Evolutionary conservation across 2,888 invertebrate genomes (phyloP), one percentile per base, ranked within the genome.

Genomic region (Mesorhabditis spiculigera): DNA sequence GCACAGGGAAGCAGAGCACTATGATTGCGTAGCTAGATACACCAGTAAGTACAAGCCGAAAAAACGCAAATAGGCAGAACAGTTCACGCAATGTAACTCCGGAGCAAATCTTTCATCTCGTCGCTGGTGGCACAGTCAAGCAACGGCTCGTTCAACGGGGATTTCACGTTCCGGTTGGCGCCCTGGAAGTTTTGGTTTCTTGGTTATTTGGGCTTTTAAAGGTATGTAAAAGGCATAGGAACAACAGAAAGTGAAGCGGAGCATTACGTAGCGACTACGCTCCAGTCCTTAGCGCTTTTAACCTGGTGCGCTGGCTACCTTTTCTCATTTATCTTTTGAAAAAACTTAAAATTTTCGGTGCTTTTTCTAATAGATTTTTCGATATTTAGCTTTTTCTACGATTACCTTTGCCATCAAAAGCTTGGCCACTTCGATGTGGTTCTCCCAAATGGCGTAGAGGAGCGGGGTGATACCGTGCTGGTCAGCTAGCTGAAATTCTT

Each of bases 361-460:
- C n/a, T n/a, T n/a, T n/a, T n/a, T n/a, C n/a, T n/a, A 50, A 13
- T 50, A 50, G 50, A 6, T 50, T 50, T 50, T 50, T 50, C 13
- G 13, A 13, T 50, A 50, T 13, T 13, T 50, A 50, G 58, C 58
- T 13, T 13, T 50, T 28, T 50, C 8, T 2, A 50, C n/a, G 8
- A 50, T 68, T 88, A 94, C 94, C 89, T 93, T 92, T 87, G 92
- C 91, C 74, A 96, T 86, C 80, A 97, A 89, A 76, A 93, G 88
- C 87, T 92, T 91, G 10, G 96, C 95, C 88, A 94, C 94, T 74
- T 91, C 91, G 68, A 92, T 92, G 86, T 96, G 96, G 43, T 94
- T 94, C 88, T 97, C 96, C 93, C 93, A 97, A 85, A 96, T 93
- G 71, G 96, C 96, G 79, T 95, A 94, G 82, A 96, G 88, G 66